Percentiles rank a stretch among this genome's conserved stretches.
phyloP scores from a whole-genome alignment of 1,140 invertebrate genomes.

The Nymphalis io region DNA sequence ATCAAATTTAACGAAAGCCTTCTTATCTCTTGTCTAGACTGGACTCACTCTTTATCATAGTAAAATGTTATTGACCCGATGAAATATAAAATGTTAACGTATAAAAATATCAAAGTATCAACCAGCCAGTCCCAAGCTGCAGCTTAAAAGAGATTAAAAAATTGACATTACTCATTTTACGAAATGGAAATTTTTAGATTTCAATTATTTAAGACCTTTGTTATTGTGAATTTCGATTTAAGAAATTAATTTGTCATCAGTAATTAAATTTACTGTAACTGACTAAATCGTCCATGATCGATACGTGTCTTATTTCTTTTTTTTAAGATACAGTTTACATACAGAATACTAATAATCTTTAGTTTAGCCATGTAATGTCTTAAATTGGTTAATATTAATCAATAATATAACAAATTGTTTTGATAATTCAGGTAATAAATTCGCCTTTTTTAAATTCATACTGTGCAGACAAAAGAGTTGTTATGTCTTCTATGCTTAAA shows the following conservation, averaged over 20 bases:
- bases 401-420: no score
- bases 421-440: no score
- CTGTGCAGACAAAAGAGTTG: no score
- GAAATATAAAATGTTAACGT: conserved; percentile 20
- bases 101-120: neutral
- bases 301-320: no score
- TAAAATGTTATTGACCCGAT: conserved; percentile 25
- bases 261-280: no score
- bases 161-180: neutral
- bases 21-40: conserved; percentile 39
- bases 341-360: no score
- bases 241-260: conserved; percentile 1
- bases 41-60: conserved; percentile 32
- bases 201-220: neutral
- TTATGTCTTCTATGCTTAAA: no score
- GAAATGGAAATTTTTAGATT: neutral
- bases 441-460: no score
- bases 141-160: neutral
- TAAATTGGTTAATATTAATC: no score
- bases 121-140: neutral
- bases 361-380: no score
- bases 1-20: conserved; percentile 37
- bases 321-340: no score
- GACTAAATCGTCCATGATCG: no score
- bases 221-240: neutral